Evolutionary conservation across 2,888 invertebrate genomes (phyloP), one percentile per base, ranked within the genome.

Genomic region (Sisyra terminalis): DNA sequence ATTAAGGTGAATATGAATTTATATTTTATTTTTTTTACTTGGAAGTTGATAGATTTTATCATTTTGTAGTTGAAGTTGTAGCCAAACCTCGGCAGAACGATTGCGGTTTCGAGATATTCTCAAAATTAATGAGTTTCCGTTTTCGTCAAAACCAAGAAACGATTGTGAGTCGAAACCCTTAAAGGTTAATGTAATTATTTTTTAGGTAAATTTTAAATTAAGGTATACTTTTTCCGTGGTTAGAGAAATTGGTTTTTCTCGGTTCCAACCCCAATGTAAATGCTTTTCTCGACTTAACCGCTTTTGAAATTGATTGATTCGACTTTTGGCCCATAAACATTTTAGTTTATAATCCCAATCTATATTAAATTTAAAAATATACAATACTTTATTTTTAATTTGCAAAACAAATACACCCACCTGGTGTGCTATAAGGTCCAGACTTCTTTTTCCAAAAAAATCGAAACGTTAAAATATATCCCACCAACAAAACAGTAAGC

Each of bases 71-170:
- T 54, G 46, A 11, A 80, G 55, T 44, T 67, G 60, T 1, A 82
- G 53, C 47, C 66, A 66, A 1, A 73, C 57, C 59, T 80, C 78
- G 1, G 63, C 62, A n/a, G 66, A 50, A 15, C 69, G 57, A 44
- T 66, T 65, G 18, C 62, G 58, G 36, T 67, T 56, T 46, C 72
- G 66, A 7, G 67, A 66, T 38, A 79, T 59, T 44, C 65, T 65
- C 10, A 77, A 49, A 6, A 69, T 56, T 1, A 81, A 15, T 1
- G 65, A 61, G 39, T 71, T 67, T 1, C 75, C 76, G 11, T 73
- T 66, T 6, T 69, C 62, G 39, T 74, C 69, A 1, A 65, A 56
- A 0, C 73, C 72, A 36, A 68, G 69, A 41, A 80, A 59, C 7
- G 60, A 55, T 36, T 61, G 54, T 8, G 57, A 53, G 45, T 68